Evolutionary conservation across 2,888 invertebrate genomes (phyloP), one percentile per base, ranked within the genome.

Genomic region (Stenolophus ochropezus): DNA sequence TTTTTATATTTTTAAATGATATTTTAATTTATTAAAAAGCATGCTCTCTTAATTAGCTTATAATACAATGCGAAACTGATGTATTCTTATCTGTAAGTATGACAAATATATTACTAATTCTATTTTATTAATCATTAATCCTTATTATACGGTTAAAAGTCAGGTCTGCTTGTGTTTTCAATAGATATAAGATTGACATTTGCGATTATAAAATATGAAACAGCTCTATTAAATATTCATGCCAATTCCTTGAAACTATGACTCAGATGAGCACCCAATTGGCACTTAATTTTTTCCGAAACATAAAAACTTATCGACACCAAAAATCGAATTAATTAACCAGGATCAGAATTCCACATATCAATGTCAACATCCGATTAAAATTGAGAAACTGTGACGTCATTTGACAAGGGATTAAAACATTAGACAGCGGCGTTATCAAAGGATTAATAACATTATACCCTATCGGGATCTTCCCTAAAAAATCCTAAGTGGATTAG

Each of bases 341-440:
- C 73, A 71, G 56, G 73, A 73, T 71, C 49, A 71, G 71, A 79
- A 71, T 79, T 69, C 53, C 79, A 53, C 51, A 25, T 80, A 80
- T 80, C 80, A 73, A 80, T 80, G 80, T 80, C 79, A 79, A 78
- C 56, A 79, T 71, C 56, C 73, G 80, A 80, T 80, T 80, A 80
- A 80, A 80, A 80, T 47, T 51, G 56, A 47, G 73, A 80, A 80
- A 80, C 53, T 14, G 58, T 73, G 80, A 80, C 80, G 73, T 80
- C 56, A 73, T 5, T 14, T 80, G 80, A 71, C 20, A 23, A 4
- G 80, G 69, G 53, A 80, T 80, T 80, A 73, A 80, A 56, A 42
- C 21, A 80, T 80, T 80, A 80, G 71, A 80, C 80, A 80, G 80
- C 80, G 80, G 80, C 23, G 47, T 73, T 80, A 80, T 73, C 80